phyloP scores from a whole-genome alignment of 2,113 vertebrate genomes.

The Diadophis punctatus region DNA sequence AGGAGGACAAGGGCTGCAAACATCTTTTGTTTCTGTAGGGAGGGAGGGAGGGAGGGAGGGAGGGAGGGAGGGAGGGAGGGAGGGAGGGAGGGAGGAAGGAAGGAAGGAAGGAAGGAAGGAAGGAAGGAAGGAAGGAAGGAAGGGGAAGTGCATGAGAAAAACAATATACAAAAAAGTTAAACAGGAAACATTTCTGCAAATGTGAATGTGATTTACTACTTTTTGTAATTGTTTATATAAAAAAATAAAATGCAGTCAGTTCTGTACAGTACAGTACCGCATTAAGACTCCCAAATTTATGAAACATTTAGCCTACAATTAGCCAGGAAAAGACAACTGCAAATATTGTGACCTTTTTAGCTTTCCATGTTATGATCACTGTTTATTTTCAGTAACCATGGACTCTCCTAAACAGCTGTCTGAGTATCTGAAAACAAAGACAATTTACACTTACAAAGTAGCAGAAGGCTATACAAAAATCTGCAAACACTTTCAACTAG shows the following conservation, averaged over 20 bases:
- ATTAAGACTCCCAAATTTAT: not conserved
- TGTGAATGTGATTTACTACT: not conserved
- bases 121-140: not conserved
- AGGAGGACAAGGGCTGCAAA: not conserved
- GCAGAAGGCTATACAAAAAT: not conserved
- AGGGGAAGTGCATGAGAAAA: not conserved
- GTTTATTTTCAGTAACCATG: not conserved
- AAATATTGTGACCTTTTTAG: not conserved
- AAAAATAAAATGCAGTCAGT: not conserved
- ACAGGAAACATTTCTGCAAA: not conserved
- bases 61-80: no score
- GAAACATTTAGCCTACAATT: not conserved
- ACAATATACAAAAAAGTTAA: not conserved
- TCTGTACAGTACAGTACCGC: no score
- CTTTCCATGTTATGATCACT: not conserved
- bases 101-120: no score
- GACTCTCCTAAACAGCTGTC: not conserved
- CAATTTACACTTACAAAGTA: not conserved
- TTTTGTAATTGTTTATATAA: not conserved
- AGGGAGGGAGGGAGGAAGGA: no score
- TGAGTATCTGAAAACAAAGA: not conserved
- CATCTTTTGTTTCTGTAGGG: not conserved
- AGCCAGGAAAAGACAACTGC: not conserved
- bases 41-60: no score
- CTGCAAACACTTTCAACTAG: not conserved